Evolutionary conservation across 2,888 invertebrate species (phyloP), one percentile per base, ranked within the genome.

Genomic region (Rhagophthalmus giganteus): DNA sequence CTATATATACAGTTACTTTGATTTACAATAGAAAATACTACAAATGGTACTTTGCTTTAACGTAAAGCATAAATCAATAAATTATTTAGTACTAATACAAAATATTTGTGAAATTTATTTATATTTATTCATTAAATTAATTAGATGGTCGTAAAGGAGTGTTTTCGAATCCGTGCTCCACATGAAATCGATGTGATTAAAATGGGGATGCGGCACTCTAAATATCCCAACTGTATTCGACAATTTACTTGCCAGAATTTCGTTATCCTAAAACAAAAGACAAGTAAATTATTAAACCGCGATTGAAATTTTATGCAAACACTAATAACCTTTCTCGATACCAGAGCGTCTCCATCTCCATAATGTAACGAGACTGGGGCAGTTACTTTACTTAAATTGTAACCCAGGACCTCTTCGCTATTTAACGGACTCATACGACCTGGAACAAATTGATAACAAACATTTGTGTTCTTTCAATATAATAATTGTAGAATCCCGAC

Each of bases 101-200:
- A 20, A 20, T 7, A 20, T 20, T 20, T 5, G 20, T 20, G 7
- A 20, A 20, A 5, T 3, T 7, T 52, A 61, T 48, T 55, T 60
- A 52, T 67, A 70, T 61, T 73, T 71, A 50, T 74, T 74, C 70
- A 86, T 80, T 13, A 82, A 71, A 45, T 76, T 75, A 10, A 83
- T 69, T 24, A 84, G 70, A 55, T 79, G 76, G 42, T 82, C 73
- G 62, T 83, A 86, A 1, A 87, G 66, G 44, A 86, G 66, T 2
- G 74, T 73, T 42, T 76, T 79, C 0, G 81, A 82, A 65, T 85
- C 78, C 8, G 79, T 80, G 8, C 81, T 87, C 81, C 83, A 86
- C 57, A 85, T 73, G 65, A 86, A 88, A 66, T 88, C 88, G 52
- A 87, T 65, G 67, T 88, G 88, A 65, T 82, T 86, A 63, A 86